Conservation (phyloP, 2,113 vertebrate species). For the Zosterops hypoxanthus region DNA sequence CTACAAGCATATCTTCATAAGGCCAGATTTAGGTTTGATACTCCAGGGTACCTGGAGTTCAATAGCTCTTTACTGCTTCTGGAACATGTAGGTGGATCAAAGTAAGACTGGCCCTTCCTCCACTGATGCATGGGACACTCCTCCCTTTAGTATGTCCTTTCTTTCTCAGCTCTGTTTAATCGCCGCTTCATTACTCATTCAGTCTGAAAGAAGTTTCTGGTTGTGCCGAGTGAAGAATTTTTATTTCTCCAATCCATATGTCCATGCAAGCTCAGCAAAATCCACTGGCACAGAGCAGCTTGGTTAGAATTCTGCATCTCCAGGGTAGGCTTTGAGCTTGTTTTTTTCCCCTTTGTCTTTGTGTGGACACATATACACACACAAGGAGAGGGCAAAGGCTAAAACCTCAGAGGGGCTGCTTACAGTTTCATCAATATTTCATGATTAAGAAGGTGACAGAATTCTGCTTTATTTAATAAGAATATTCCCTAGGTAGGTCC, state of each 20-base stretch:
- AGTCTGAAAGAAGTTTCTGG: not conserved
- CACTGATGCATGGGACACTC: not conserved
- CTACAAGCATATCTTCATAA: not conserved
- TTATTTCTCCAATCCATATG: slow-evolving; percentile 27
- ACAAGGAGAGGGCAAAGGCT: slow-evolving; percentile 62
- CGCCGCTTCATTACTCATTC: not conserved
- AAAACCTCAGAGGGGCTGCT: slow-evolving; percentile 58
- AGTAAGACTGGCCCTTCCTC: not conserved
- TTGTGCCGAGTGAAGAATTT: not conserved
- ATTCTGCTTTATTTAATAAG: slow-evolving; percentile 72
- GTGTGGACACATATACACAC: not conserved
- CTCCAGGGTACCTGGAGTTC: not conserved
- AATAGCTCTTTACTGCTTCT: not conserved
- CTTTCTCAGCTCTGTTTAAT: not conserved
- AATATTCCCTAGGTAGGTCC: slow-evolving; percentile 49
- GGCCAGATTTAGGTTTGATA: not conserved
- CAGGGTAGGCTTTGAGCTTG: not conserved
- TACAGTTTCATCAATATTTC: slow-evolving; percentile 74
- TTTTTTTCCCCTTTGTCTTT: not conserved
- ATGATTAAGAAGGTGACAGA: slow-evolving; percentile 72
- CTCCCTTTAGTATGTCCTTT: not conserved
- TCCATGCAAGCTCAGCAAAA: slow-evolving; percentile 43
- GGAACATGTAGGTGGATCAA: not conserved
- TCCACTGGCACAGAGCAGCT: not conserved
- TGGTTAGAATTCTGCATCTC: slow-evolving; percentile 36